Evolutionary conservation across 2,888 invertebrate species (phyloP).

Genomic region (Erebia palarica): DNA sequence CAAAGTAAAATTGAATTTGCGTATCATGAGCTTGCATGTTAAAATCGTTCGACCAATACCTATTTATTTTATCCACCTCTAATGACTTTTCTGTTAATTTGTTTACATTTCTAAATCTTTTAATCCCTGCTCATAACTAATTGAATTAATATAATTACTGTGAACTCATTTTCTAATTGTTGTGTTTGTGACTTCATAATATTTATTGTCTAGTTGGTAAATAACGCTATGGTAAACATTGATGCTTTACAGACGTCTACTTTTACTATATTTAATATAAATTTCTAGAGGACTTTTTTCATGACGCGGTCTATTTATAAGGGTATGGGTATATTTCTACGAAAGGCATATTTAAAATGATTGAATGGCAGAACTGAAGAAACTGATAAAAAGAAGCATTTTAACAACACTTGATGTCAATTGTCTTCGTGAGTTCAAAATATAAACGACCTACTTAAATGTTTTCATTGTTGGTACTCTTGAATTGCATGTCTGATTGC

Average conservation of each 20-base stretch:
- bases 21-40: slow-evolving; percentile 5
- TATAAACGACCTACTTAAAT: not conserved
- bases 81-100: not conserved
- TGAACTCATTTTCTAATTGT: too few relatives aligned
- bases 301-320: too few relatives aligned
- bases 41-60: slow-evolving; percentile 3
- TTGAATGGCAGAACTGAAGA: not conserved
- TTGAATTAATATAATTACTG: too few relatives aligned
- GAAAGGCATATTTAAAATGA: not conserved
- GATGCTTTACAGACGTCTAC: too few relatives aligned
- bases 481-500: slow-evolving; percentile 5
- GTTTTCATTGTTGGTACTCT: not conserved
- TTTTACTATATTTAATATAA: too few relatives aligned
- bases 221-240: too few relatives aligned
- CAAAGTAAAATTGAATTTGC: not conserved
- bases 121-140: too few relatives aligned
- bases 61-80: not conserved
- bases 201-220: too few relatives aligned
- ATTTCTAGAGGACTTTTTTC: too few relatives aligned
- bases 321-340: not conserved
- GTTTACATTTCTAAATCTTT: not conserved
- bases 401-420: not conserved
- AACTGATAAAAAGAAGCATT: slow-evolving; percentile 2
- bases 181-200: too few relatives aligned
- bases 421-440: not conserved